phyloP scores from a whole-genome alignment of 2,888 invertebrate genomes.

The Papilio protenor region DNA sequence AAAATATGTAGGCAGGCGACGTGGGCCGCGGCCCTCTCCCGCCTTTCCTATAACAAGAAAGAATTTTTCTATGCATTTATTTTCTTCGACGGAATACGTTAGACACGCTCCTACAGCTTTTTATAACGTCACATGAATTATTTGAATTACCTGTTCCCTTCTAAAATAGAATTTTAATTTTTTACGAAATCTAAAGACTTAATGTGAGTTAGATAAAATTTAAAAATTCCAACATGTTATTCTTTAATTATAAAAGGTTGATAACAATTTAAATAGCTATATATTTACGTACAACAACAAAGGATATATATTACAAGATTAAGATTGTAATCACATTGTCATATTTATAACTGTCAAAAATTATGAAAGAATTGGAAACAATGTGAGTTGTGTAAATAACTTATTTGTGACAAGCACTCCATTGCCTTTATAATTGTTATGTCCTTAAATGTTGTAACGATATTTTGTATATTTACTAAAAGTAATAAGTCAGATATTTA shows the following conservation, averaged over 20 bases:
- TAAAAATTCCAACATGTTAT: slow-evolving; percentile 16
- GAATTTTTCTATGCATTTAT: slow-evolving; percentile 81
- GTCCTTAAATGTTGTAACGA: background rate
- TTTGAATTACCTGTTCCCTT: slow-evolving; percentile 22
- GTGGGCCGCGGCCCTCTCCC: slow-evolving; percentile 67
- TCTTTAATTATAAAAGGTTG: slow-evolving; percentile 11
- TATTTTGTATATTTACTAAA: background rate
- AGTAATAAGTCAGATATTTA: no score
- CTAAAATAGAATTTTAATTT: slow-evolving; percentile 36
- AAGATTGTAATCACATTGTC: background rate
- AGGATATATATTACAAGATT: background rate
- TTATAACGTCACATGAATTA: slow-evolving; percentile 44
- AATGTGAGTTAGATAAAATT: slow-evolving; percentile 3
- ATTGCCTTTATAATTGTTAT: no score
- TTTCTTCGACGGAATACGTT: slow-evolving; percentile 71
- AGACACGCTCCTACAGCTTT: slow-evolving; percentile 54
- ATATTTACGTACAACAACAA: background rate
- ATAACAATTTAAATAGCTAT: background rate
- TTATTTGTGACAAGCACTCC: background rate
- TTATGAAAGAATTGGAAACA: background rate
- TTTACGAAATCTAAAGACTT: slow-evolving; percentile 37
- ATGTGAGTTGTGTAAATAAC: background rate
- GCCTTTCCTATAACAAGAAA: slow-evolving; percentile 81
- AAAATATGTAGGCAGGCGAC: slow-evolving; percentile 82
- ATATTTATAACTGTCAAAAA: background rate